These are phyloP conservation scores for Oxygymnocypris stewartii DNA, from an alignment of 2,113 vertebrate species.

Conservation along the genomic window DNA sequence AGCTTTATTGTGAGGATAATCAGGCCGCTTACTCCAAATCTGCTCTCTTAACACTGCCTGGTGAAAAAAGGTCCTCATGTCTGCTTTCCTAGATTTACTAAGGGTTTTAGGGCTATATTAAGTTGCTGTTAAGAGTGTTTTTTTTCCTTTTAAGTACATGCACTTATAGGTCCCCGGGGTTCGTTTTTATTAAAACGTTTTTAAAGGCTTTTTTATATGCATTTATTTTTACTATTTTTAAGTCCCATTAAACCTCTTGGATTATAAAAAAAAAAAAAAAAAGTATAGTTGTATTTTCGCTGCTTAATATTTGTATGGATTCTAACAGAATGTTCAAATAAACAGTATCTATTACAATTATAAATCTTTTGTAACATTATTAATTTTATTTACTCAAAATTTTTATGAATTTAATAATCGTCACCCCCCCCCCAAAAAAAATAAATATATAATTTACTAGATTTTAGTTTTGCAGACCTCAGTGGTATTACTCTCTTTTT, in stretches of 20 bases:
- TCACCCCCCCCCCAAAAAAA: no score
- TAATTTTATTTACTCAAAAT: not conserved
- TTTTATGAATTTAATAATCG: no score
- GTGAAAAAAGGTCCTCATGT: constrained; percentile 13
- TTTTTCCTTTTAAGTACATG: not conserved
- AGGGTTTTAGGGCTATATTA: constrained; percentile 35
- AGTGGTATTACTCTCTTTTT: no score
- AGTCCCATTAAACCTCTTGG: not conserved
- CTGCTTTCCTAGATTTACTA: constrained; percentile 38
- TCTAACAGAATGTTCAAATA: not conserved
- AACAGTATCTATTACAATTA: not conserved
- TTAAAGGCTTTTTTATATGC: not conserved
- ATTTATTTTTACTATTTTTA: not conserved
- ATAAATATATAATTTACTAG: no score
- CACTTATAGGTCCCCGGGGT: not conserved
- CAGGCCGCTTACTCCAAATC: constrained; percentile 36
- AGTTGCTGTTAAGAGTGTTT: not conserved
- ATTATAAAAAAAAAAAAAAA: no score
- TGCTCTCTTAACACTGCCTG: constrained; percentile 37
- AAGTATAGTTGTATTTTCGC: not conserved
- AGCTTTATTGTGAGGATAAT: constrained; percentile 49
- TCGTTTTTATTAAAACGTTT: not conserved
- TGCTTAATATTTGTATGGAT: not conserved
- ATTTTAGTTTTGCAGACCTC: no score
- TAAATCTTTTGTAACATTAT: not conserved